phyloP scores from a whole-genome alignment of 2,888 invertebrate species.

The Cynaeus angustus region DNA sequence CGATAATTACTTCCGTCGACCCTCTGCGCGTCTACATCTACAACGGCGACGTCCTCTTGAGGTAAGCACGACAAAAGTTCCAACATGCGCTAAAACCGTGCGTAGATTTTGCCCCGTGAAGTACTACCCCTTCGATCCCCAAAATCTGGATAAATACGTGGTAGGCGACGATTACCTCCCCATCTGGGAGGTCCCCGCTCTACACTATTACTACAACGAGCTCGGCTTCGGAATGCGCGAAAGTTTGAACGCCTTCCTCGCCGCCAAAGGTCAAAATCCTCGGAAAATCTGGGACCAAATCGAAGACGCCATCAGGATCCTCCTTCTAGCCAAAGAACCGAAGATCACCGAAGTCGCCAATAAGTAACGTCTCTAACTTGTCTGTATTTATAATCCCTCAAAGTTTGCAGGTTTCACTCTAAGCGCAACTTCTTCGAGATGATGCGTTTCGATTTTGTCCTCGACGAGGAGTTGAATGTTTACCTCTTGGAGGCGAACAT shows the following conservation, averaged over 20 bases:
- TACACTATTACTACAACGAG: conserved; percentile 80
- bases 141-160: conserved; percentile 90
- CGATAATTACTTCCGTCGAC: conserved; percentile 90
- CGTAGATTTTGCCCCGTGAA: conserved; percentile 92
- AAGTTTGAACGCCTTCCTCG: conserved; percentile 86
- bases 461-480: conserved; percentile 90
- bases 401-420: conserved; percentile 69
- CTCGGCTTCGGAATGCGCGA: conserved; percentile 90
- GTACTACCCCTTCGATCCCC: conserved; percentile 92
- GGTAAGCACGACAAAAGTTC: too few species aligned
- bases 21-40: conserved; percentile 93
- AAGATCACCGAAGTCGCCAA: conserved; percentile 77
- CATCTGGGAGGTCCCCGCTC: conserved; percentile 91
- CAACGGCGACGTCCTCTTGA: conserved; percentile 87
- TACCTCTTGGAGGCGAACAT: conserved; percentile 97
- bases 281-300: conserved; percentile 86
- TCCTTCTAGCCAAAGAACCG: conserved; percentile 82
- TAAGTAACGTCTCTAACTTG: conserved; percentile 58
- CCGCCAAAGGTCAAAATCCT: conserved; percentile 81
- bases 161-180: conserved; percentile 96
- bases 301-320: conserved; percentile 83
- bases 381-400: conserved; percentile 15
- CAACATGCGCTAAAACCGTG: too few species aligned
- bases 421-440: conserved; percentile 91
- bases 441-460: conserved; percentile 94